These are phyloP conservation scores for Astropecten irregularis DNA, from an alignment of 53 echinoderm and acorn worm species.

Conservation along the genomic window DNA sequence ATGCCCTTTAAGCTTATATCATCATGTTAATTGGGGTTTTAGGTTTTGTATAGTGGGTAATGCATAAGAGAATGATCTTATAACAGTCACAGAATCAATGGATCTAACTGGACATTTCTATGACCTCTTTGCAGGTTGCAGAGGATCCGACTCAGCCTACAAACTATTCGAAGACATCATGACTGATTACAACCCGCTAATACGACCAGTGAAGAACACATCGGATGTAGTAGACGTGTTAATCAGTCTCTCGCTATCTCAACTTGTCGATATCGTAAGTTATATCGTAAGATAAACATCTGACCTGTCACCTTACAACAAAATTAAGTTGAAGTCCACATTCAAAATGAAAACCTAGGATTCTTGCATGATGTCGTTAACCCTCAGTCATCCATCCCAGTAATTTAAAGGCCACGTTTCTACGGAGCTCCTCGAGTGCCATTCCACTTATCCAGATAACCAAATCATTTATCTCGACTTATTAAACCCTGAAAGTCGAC, in stretches of 20 bases:
- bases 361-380: too few relatives aligned
- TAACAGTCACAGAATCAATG: background rate
- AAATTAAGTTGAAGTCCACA: too few relatives aligned
- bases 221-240: conserved; percentile 58
- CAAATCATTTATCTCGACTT: too few relatives aligned
- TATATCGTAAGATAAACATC: too few relatives aligned
- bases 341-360: background rate
- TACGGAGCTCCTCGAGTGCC: too few relatives aligned
- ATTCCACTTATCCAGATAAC: too few relatives aligned
- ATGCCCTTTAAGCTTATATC: too few relatives aligned
- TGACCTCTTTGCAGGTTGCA: conserved; percentile 51
- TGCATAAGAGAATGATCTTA: background rate
- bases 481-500: too few relatives aligned
- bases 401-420: too few relatives aligned
- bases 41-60: background rate
- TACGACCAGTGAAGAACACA: conserved; percentile 82
- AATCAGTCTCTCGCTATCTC: conserved; percentile 72
- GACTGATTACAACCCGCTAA: conserved; percentile 73
- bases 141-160: conserved; percentile 70
- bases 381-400: too few relatives aligned
- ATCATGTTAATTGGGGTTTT: too few relatives aligned
- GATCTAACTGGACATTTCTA: background rate
- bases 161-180: conserved; percentile 67
- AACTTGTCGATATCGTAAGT: conserved; percentile 94
- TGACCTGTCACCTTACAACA: background rate